Percentiles rank a stretch among this genome's conserved stretches.
These are phyloP conservation scores for Drosophila paulistorum DNA, from an alignment of 1,140 invertebrate genomes.

Conservation along the genomic window DNA sequence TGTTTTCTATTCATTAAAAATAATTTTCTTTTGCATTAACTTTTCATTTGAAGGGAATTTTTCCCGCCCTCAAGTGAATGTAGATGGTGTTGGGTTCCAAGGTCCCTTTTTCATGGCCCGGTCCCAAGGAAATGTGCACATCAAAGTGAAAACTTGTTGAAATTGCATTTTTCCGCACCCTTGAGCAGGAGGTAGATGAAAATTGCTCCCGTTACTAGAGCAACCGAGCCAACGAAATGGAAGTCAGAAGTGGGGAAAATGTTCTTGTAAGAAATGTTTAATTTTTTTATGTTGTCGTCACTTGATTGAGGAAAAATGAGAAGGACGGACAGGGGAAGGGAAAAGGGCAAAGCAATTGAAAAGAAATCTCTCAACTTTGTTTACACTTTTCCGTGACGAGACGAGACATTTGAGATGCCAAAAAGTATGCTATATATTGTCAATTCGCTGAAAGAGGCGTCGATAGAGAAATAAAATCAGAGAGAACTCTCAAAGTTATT, in stretches of 20 bases:
- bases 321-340: background rate
- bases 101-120: conserved; percentile 9
- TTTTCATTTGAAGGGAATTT: conserved; percentile 72
- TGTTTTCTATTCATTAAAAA: conserved; percentile 81
- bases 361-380: conserved; percentile 34
- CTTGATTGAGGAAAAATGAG: conserved; percentile 41
- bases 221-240: conserved; percentile 49
- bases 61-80: conserved; percentile 15
- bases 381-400: conserved; percentile 30
- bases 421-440: conserved; percentile 33
- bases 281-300: conserved; percentile 74
- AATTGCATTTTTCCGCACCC: conserved; percentile 80
- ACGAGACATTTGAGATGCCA: conserved; percentile 17
- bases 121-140: conserved; percentile 69
- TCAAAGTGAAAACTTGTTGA: conserved; percentile 79
- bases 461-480: conserved; percentile 3
- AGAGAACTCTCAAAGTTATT: background rate
- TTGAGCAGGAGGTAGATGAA: conserved; percentile 65
- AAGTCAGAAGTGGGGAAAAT: conserved; percentile 57
- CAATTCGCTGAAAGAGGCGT: conserved; percentile 10
- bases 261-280: conserved; percentile 66
- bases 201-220: conserved; percentile 61
- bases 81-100: conserved; percentile 15
- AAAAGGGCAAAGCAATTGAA: conserved; percentile 18
- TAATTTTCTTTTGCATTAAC: conserved; percentile 80